Evolutionary conservation across 2,113 vertebrate species (phyloP).

Genomic region (Phylloscopus whistleri): DNA sequence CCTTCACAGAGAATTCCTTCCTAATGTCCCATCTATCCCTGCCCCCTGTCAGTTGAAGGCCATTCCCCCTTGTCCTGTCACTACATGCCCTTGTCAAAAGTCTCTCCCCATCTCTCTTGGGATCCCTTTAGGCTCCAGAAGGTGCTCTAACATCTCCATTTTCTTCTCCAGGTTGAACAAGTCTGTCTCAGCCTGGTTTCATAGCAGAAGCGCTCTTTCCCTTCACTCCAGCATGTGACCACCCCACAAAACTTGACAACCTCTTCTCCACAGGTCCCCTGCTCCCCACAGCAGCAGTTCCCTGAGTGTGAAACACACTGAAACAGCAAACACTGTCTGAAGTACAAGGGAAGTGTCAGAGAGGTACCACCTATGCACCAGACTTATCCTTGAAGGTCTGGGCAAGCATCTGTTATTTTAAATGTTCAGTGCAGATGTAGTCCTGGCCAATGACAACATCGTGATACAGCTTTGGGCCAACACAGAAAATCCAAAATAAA

Average conservation of each 20-base stretch:
- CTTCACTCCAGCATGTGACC: neutral
- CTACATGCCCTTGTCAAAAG: neutral
- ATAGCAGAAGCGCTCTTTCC: neutral
- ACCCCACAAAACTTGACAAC: neutral
- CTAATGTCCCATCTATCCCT: neutral
- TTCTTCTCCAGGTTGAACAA: neutral
- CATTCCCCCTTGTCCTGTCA: neutral
- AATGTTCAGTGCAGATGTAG: neutral
- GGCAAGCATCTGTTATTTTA: neutral
- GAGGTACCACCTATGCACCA: neutral
- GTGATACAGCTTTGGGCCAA: neutral
- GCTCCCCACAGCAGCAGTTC: neutral
- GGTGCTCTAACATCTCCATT: accelerated
- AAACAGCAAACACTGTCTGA: accelerated
- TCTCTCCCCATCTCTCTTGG: neutral
- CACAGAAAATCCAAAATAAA: neutral
- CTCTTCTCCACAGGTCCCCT: neutral
- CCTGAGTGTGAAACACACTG: neutral
- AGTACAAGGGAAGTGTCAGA: neutral
- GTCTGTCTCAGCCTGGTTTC: neutral
- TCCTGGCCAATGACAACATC: neutral
- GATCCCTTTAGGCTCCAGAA: neutral
- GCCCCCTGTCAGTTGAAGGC: neutral
- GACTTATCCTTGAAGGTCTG: neutral
- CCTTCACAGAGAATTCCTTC: neutral